phyloP scores from a whole-genome alignment of 2,113 vertebrate species.

The Leiothrix lutea region DNA sequence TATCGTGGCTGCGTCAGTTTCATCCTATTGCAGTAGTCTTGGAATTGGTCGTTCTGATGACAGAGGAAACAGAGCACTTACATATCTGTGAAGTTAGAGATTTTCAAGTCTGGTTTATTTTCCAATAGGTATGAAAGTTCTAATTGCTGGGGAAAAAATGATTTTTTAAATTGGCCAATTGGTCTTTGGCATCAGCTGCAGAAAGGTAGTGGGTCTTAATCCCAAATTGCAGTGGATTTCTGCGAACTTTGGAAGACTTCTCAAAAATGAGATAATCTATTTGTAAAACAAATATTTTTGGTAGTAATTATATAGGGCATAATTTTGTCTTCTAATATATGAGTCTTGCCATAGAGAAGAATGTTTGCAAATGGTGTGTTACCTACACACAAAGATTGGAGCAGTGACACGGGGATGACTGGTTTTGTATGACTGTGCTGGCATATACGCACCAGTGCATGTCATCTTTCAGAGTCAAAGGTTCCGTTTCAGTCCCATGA shows the following conservation, averaged over 20 bases:
- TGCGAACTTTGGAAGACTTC: neutral
- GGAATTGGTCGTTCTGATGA: neutral
- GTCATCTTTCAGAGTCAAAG: neutral
- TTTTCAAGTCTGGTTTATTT: neutral
- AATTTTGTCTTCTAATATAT: neutral
- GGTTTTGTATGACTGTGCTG: neutral
- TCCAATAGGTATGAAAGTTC: neutral
- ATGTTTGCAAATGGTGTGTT: neutral
- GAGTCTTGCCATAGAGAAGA: neutral
- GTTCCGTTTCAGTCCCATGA: neutral
- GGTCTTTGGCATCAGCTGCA: neutral
- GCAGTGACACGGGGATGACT: fast-evolving
- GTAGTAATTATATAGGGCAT: neutral
- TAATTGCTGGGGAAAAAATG: neutral
- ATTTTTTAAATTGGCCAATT: neutral
- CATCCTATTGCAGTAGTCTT: neutral
- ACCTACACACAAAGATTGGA: neutral
- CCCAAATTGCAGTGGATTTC: neutral
- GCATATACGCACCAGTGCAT: fast-evolving
- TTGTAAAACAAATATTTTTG: neutral
- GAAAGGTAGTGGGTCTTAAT: neutral
- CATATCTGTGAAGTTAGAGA: neutral
- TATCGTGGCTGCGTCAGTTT: neutral
- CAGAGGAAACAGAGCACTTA: neutral
- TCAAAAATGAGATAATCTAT: neutral